These are phyloP conservation scores for Chromobotia macracanthus DNA, from an alignment of 2,797 vertebrate genomes.

Conservation along the genomic window DNA sequence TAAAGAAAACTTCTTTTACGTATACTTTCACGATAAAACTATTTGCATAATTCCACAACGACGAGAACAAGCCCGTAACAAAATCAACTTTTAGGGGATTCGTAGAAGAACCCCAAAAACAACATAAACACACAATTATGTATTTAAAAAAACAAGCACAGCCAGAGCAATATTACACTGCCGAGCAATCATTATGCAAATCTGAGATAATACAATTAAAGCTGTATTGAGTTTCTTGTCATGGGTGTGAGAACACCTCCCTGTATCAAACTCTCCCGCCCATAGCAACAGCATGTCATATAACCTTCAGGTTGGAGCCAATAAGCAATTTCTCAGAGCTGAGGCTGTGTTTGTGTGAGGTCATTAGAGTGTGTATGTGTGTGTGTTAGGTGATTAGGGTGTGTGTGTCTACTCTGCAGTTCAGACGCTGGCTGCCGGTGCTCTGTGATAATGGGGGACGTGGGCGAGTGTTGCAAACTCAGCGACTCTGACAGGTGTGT, in stretches of 20 bases:
- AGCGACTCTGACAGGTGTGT: constrained; percentile 53
- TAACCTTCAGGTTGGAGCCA: constrained; percentile 50
- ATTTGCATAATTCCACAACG: constrained; percentile 37
- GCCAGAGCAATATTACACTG: constrained; percentile 42
- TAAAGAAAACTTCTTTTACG: constrained; percentile 25
- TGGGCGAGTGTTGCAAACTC: constrained; percentile 40
- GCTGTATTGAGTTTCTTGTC: constrained; percentile 44
- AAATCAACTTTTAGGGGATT: constrained; percentile 27
- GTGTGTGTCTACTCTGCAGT: constrained; percentile 19
- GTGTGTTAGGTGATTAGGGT: neutral
- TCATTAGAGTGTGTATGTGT: constrained; percentile 15
- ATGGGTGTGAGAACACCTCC: constrained; percentile 23
- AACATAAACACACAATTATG: constrained; percentile 39
- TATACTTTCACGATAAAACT: neutral
- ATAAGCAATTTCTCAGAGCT: constrained; percentile 52
- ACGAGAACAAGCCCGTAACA: constrained; percentile 3
- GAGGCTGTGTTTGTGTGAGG: constrained; percentile 17
- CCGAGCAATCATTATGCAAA: constrained; percentile 55
- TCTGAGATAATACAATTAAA: constrained; percentile 53
- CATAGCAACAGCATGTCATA: constrained; percentile 39
- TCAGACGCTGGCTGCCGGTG: constrained; percentile 13
- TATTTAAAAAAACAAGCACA: constrained; percentile 18
- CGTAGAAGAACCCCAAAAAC: constrained; percentile 14
- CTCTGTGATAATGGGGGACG: constrained; percentile 41
- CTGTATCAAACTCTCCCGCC: constrained; percentile 34